Conservation (phyloP, 2,113 vertebrate species). For the Arvicanthis niloticus region DNA sequence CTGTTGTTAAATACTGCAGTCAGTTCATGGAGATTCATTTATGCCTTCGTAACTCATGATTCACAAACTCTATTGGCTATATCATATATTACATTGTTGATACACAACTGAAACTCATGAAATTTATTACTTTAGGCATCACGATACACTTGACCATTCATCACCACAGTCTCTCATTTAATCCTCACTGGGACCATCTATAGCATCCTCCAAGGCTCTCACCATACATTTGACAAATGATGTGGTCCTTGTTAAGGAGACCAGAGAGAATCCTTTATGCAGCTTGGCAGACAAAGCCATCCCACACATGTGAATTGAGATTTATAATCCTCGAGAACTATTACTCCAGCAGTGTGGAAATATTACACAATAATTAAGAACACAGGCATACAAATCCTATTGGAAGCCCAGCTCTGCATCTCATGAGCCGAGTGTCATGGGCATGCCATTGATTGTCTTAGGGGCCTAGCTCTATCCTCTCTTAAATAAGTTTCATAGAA, state of each 20-base stretch:
- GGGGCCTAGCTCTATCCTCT: not conserved
- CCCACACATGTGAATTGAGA: not conserved
- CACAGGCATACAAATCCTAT: not conserved
- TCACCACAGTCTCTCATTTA: not conserved
- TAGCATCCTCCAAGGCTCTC: not conserved
- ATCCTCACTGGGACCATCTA: not conserved
- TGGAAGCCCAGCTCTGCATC: not conserved
- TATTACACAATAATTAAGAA: not conserved
- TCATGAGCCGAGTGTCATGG: not conserved
- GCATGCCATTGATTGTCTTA: not conserved
- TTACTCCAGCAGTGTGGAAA: not conserved
- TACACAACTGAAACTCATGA: not conserved
- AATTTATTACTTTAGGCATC: not conserved
- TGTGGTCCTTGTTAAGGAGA: conserved; percentile 3
- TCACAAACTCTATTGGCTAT: not conserved
- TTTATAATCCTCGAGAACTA: not conserved
- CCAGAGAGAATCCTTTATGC: not conserved
- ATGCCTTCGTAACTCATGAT: not conserved
- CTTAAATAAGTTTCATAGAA: not conserved
- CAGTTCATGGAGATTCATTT: not conserved
- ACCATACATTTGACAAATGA: not conserved
- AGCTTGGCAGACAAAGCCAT: not conserved
- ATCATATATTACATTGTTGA: not conserved
- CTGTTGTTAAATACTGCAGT: not conserved
- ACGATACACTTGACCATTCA: not conserved